phyloP scores from a whole-genome alignment of 1,140 invertebrate species.

The Drosophila lacteicornis region DNA sequence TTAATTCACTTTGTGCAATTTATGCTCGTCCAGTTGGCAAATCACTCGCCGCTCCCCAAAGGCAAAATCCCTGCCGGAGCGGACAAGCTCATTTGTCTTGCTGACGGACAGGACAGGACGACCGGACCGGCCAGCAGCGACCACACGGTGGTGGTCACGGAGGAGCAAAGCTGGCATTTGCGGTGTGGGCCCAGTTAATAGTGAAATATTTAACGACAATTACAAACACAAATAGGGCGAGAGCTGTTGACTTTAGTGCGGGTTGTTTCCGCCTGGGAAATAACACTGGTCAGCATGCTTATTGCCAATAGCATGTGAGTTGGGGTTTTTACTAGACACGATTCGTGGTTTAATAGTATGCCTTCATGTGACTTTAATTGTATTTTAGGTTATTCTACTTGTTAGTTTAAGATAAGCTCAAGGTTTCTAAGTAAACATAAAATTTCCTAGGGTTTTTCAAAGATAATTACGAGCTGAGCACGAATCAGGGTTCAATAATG shows the following conservation, averaged over 20 bases:
- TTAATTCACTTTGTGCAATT: constrained; percentile 59
- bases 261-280: constrained; percentile 16
- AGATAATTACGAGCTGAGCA: too few relatives aligned
- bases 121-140: neutral
- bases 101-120: constrained; percentile 11
- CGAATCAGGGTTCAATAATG: too few relatives aligned
- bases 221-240: constrained; percentile 47
- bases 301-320: neutral
- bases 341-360: too few relatives aligned
- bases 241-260: constrained; percentile 22
- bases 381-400: neutral
- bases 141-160: neutral
- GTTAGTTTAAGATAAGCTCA: neutral
- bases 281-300: constrained; percentile 14
- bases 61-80: constrained; percentile 41
- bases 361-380: too few relatives aligned
- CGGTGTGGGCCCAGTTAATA: constrained; percentile 46
- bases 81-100: constrained; percentile 66
- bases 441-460: neutral
- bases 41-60: constrained; percentile 22
- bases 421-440: neutral
- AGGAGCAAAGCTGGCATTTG: constrained; percentile 18
- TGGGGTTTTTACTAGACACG: too few relatives aligned
- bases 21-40: constrained; percentile 60
- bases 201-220: constrained; percentile 75